Evolutionary conservation across 2,888 invertebrate species (phyloP).

Genomic region (Heliconius aoede): DNA sequence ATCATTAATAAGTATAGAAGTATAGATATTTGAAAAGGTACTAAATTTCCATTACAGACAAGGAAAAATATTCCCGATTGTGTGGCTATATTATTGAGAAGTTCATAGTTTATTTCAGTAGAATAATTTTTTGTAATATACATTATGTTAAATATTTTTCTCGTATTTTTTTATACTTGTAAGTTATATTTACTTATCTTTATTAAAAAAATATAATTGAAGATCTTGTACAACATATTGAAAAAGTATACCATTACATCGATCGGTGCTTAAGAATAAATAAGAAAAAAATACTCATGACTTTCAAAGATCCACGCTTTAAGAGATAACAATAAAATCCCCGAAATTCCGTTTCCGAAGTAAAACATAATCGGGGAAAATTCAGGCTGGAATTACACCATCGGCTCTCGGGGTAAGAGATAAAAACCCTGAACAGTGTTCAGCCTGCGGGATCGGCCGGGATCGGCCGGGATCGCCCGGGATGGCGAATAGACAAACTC

Average conservation of each 20-base stretch:
- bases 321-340: slow-evolving; percentile 38
- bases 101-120: no score
- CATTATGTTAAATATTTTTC: no score
- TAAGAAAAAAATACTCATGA: background rate
- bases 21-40: no score
- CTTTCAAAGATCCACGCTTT: slow-evolving; percentile 17
- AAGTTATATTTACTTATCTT: no score
- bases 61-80: no score
- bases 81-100: no score
- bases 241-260: background rate
- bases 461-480: slow-evolving; percentile 54
- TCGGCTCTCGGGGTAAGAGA: slow-evolving; percentile 57
- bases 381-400: slow-evolving; percentile 52
- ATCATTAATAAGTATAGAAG: no score
- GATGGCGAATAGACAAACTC: slow-evolving; percentile 71
- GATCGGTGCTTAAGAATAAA: background rate
- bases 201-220: background rate
- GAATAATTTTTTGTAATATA: no score
- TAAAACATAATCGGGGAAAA: slow-evolving; percentile 46
- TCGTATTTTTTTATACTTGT: no score
- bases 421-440: slow-evolving; percentile 57
- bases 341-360: slow-evolving; percentile 33
- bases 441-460: slow-evolving; percentile 51
- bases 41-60: no score
- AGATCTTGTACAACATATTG: background rate